Evolutionary conservation across 2,113 vertebrate genomes (phyloP), one percentile per base, ranked within the genome.

Genomic region (Alosa alosa): DNA sequence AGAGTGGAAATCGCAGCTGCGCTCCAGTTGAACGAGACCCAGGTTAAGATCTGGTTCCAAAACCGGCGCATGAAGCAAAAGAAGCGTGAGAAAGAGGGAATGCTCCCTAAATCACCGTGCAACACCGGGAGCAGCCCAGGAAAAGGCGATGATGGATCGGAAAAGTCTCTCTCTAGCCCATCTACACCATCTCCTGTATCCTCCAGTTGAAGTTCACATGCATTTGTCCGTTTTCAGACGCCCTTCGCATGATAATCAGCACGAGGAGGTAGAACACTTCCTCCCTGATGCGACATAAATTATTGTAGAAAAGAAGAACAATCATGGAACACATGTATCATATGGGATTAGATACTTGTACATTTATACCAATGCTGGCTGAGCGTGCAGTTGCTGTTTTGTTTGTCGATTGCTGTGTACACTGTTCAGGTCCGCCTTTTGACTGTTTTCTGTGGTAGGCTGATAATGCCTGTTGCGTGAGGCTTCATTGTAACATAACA

Each of bases 31-130:
- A 99, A 99, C 84, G 98, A 99, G 94, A 99, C 98, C 89, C 98
- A 99, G 92, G 98, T 99, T 89, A 99, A 99, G 92, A 99, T 99
- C 55, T 99, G 98, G 98, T 99, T 99, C 93, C 98, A 99, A 94
- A 99, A 99, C 89, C 96, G 98, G 36, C 94, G 98, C 64, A 99
- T 99, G 98, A 99, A 99, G 92, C 98, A 99, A 86, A 99, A 99
- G 95, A 99, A 99, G 89, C 93, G 98, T 0, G 98, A 99, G 90
- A 99, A 99, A 90, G 98, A 99, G 84, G 97, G 98, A 15, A 89
- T 97, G 52, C 89, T 98, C 52, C 95, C 97, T 87, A 97, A 97
- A 88, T 95, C 95, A 41, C 93, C 96, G 0, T 90, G 95, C 31
- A 96, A 96, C 78, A 91, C 94, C 0, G 95, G 93, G 0, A 96